phyloP scores from a whole-genome alignment of 1,140 invertebrate species.

The Platyscapa corneri region DNA sequence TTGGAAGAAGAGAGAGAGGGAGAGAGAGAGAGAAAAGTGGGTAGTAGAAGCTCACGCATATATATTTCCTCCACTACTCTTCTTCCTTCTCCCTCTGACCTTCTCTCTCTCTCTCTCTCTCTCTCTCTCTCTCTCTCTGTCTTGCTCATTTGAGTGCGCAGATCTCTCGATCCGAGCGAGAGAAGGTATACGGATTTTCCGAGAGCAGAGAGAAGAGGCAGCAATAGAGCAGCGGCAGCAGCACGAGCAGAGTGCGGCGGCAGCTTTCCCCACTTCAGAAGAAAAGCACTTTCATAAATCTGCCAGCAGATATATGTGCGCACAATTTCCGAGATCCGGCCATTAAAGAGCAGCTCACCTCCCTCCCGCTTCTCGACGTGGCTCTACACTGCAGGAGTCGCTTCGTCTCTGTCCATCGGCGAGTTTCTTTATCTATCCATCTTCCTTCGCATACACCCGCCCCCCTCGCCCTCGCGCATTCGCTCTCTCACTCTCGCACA shows the following conservation, averaged over 20 bases:
- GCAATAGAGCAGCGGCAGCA: constrained; percentile 54
- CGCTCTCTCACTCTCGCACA: constrained; percentile 51
- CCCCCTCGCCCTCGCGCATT: constrained; percentile 56
- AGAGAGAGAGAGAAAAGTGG: constrained; percentile 37
- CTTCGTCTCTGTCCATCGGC: constrained; percentile 55
- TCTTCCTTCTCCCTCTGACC: constrained; percentile 51
- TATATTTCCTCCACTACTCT: constrained; percentile 65
- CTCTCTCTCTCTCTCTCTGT: constrained; percentile 48
- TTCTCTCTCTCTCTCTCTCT: constrained; percentile 47
- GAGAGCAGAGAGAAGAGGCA: constrained; percentile 57
- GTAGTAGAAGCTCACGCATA: constrained; percentile 56
- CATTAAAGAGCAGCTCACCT: constrained; percentile 79
- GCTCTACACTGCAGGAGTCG: constrained; percentile 44
- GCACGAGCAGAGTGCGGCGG: constrained; percentile 50
- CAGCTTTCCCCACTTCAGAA: constrained; percentile 76
- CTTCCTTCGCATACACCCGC: constrained; percentile 24
- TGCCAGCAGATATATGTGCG: constrained; percentile 89
- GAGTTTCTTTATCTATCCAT: constrained; percentile 54
- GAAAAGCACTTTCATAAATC: constrained; percentile 89
- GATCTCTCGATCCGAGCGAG: constrained; percentile 29
- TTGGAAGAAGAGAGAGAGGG: constrained; percentile 40
- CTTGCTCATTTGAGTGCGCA: constrained; percentile 38
- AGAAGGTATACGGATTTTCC: constrained; percentile 49
- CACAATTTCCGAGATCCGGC: constrained; percentile 90
- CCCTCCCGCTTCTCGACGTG: constrained; percentile 48